Evolutionary conservation across 2,888 invertebrate species (phyloP).

Genomic region (Nomada goodeniana): DNA sequence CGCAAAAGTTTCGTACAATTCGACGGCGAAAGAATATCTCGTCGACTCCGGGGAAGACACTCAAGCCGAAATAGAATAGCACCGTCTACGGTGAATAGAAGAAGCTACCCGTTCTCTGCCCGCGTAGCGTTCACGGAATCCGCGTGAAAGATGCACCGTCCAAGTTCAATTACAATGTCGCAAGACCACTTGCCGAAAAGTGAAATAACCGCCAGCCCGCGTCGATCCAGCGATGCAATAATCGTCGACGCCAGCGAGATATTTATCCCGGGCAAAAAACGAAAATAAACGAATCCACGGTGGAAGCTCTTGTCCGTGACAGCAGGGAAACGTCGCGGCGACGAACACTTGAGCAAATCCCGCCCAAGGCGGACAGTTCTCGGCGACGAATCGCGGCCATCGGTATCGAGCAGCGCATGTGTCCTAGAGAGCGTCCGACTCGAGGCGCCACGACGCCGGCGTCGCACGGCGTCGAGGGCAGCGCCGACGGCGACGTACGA

Average conservation of each 20-base stretch:
- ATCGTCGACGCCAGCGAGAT: too few relatives aligned
- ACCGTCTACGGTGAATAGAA: too few relatives aligned
- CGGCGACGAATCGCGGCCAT: slow-evolving; percentile 39
- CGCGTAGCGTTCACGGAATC: not conserved
- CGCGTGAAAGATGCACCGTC: too few relatives aligned
- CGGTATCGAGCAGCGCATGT: slow-evolving; percentile 75
- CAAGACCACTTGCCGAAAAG: too few relatives aligned
- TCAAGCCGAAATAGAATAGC: not conserved
- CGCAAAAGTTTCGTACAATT: not conserved
- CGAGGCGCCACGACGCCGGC: slow-evolving; percentile 78
- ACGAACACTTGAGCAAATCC: slow-evolving; percentile 10
- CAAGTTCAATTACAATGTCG: too few relatives aligned
- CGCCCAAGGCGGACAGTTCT: slow-evolving; percentile 11
- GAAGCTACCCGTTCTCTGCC: not conserved
- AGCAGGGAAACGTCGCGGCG: not conserved
- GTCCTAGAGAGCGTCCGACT: slow-evolving; percentile 66
- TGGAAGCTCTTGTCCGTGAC: too few relatives aligned
- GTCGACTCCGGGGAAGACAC: not conserved
- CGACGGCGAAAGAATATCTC: not conserved
- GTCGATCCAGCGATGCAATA: too few relatives aligned
- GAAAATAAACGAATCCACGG: too few relatives aligned
- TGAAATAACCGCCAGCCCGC: too few relatives aligned
- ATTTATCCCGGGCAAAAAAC: too few relatives aligned
- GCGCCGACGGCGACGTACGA: slow-evolving; percentile 74
- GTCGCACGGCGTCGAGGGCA: slow-evolving; percentile 73